Evolutionary conservation across 2,888 invertebrate species (phyloP).

Genomic region (Lasioglossum malachurum): DNA sequence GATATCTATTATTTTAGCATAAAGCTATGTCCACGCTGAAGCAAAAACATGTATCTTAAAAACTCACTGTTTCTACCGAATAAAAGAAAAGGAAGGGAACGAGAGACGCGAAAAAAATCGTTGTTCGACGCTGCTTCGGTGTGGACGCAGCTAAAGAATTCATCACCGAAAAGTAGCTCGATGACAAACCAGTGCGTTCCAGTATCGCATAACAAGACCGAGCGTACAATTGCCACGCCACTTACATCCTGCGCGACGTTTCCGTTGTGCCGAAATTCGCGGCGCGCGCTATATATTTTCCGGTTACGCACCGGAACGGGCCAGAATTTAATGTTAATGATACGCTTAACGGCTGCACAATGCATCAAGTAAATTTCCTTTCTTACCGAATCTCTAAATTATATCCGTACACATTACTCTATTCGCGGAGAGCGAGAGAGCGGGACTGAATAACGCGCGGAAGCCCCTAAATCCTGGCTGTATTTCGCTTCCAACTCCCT

Average conservation of each 20-base stretch:
- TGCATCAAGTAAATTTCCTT: constrained; percentile 63
- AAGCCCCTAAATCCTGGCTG: constrained; percentile 60
- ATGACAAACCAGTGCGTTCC: neutral
- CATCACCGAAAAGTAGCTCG: neutral
- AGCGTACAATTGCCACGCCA: neutral
- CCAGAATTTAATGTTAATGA: constrained; percentile 61
- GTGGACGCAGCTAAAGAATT: no score
- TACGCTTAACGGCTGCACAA: constrained; percentile 57
- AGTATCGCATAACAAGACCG: neutral
- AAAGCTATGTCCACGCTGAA: no score
- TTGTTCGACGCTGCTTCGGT: no score
- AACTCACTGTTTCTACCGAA: no score
- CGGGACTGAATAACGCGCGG: constrained; percentile 57
- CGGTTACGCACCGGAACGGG: constrained; percentile 43
- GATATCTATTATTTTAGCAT: no score
- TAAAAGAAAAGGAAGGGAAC: no score
- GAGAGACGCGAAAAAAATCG: no score
- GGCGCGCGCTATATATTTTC: constrained; percentile 38
- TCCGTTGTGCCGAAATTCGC: constrained; percentile 39
- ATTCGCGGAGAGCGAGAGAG: constrained; percentile 37
- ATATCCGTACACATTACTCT: constrained; percentile 52
- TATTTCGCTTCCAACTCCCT: constrained; percentile 47
- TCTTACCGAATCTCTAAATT: constrained; percentile 63
- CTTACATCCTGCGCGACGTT: constrained; percentile 1
- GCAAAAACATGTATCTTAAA: no score